Evolutionary conservation across 2,888 invertebrate genomes (phyloP).

Genomic region (Dichetophora obliterata): DNA sequence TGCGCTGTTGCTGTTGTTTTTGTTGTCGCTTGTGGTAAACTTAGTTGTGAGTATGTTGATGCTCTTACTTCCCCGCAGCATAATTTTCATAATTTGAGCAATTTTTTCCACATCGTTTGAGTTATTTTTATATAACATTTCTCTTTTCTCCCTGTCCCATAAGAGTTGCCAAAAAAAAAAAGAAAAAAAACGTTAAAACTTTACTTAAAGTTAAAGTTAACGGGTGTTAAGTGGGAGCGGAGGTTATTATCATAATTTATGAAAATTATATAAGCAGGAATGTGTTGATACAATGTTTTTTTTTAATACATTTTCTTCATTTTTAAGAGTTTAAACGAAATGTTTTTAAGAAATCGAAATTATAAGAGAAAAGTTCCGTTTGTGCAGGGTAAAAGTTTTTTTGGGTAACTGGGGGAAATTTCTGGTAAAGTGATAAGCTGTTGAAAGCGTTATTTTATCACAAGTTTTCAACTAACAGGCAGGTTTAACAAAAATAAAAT

Average conservation of each 20-base stretch:
- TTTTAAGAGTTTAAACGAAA: too few species aligned
- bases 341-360: too few species aligned
- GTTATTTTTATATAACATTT: constrained; percentile 48
- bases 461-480: too few species aligned
- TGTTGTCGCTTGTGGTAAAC: constrained; percentile 9
- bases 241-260: constrained; percentile 14
- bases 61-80: constrained; percentile 38
- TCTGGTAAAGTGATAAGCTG: too few species aligned
- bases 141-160: neutral
- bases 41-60: neutral
- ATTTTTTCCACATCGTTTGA: constrained; percentile 50
- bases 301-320: too few species aligned
- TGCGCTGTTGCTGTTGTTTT: constrained; percentile 12
- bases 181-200: neutral
- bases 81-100: constrained; percentile 52
- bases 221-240: neutral
- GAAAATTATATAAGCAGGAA: neutral
- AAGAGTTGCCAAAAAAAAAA: neutral
- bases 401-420: too few species aligned
- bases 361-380: too few species aligned
- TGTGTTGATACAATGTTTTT: neutral
- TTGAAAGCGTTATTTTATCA: too few species aligned
- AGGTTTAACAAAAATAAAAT: too few species aligned
- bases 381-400: too few species aligned
- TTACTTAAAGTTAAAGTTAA: neutral